These are phyloP conservation scores for Polypterus bichir DNA, from an alignment of 2,113 vertebrate genomes.

Conservation along the genomic window DNA sequence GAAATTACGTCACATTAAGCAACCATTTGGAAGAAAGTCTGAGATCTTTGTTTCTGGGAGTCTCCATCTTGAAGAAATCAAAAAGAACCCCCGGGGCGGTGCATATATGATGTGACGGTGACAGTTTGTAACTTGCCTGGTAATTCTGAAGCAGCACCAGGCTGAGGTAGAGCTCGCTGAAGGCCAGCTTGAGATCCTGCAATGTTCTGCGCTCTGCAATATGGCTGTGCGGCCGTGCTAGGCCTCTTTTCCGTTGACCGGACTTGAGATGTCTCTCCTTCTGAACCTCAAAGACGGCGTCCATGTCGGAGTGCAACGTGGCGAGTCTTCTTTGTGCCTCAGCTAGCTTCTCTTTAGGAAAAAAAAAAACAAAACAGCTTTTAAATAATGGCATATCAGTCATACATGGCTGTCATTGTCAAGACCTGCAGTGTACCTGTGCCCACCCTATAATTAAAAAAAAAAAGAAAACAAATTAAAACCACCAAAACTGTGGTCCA, in stretches of 20 bases:
- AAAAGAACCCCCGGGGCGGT: too few species aligned
- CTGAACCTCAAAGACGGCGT: conserved; percentile 5
- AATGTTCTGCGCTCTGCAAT: conserved; percentile 10
- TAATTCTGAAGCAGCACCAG: conserved; percentile 32
- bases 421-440: too few species aligned
- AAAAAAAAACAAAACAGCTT: conserved; percentile 1
- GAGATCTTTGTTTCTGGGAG: neutral
- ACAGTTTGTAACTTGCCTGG: conserved; percentile 19
- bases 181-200: conserved; percentile 27
- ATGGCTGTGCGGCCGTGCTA: conserved; percentile 11
- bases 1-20: too few species aligned
- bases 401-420: too few species aligned
- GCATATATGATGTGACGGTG: neutral
- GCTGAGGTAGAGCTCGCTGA: conserved; percentile 30
- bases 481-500: too few species aligned
- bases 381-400: too few species aligned
- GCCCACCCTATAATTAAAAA: too few species aligned
- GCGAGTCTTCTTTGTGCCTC: conserved; percentile 23
- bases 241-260: neutral
- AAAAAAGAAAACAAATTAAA: too few species aligned
- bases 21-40: too few species aligned
- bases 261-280: neutral
- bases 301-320: conserved; percentile 18
- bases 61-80: too few species aligned
- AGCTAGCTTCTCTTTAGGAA: conserved; percentile 24